Conservation (phyloP, 2,888 invertebrate genomes). For the Calliopum simillimum region DNA sequence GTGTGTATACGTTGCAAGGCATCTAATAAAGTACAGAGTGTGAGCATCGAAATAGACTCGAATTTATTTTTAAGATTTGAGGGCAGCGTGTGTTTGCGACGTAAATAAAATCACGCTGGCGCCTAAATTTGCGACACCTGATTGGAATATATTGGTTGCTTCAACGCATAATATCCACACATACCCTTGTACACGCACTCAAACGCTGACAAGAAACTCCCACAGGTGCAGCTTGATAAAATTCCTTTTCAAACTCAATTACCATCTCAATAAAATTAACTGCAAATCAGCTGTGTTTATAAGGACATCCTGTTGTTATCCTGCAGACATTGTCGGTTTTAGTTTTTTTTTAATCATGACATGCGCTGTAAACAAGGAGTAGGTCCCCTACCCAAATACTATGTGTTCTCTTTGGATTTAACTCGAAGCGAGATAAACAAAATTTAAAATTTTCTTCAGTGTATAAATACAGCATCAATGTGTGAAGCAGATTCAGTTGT, state of each 20-base stretch:
- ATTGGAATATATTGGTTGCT: slow-evolving; percentile 26
- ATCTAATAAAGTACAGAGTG: no score
- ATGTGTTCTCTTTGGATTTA: not conserved
- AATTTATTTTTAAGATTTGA: not conserved
- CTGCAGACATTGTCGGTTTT: not conserved
- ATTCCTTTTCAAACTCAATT: slow-evolving; percentile 17
- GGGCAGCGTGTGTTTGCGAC: not conserved
- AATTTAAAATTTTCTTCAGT: slow-evolving; percentile 4
- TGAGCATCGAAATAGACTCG: slow-evolving; percentile 9
- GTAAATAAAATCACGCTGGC: slow-evolving; percentile 32
- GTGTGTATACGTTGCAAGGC: no score
- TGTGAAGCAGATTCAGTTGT: slow-evolving; percentile 57
- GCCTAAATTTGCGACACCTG: slow-evolving; percentile 27
- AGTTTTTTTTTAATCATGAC: slow-evolving; percentile 18
- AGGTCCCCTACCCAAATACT: not conserved
- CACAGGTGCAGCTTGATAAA: not conserved
- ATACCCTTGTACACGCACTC: no score
- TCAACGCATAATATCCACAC: not conserved
- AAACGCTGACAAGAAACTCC: not conserved
- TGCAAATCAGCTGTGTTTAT: slow-evolving; percentile 35
- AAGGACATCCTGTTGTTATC: slow-evolving; percentile 24
- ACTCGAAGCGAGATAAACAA: not conserved
- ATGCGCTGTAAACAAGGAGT: slow-evolving; percentile 34
- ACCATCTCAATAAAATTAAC: slow-evolving; percentile 7
- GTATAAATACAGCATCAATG: slow-evolving; percentile 57